phyloP scores from a whole-genome alignment of 2,797 vertebrate species.

The Capromys pilorides region DNA sequence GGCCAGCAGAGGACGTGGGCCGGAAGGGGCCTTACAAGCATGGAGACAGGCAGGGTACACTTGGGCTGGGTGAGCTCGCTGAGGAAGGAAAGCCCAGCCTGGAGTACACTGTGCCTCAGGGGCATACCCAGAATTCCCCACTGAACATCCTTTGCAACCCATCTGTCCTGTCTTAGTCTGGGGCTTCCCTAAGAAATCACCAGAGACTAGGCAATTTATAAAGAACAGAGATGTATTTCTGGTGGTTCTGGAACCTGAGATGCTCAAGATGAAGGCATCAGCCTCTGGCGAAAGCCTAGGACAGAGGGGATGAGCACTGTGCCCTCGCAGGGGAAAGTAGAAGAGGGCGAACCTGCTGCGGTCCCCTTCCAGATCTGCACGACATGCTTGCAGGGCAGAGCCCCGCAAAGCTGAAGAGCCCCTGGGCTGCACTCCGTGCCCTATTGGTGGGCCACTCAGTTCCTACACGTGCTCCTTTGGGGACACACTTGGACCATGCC shows the following conservation, averaged over 20 bases:
- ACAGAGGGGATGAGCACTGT: not conserved
- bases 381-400: too few species aligned
- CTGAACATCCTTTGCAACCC: too few species aligned
- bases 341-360: too few species aligned
- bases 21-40: not conserved
- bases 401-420: not conserved
- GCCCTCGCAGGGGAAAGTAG: not conserved
- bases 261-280: too few species aligned
- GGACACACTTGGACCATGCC: not conserved
- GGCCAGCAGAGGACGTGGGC: not conserved
- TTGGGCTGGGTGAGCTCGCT: not conserved
- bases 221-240: not conserved
- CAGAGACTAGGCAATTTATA: not conserved
- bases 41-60: not conserved
- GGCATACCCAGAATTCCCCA: too few species aligned
- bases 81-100: not conserved
- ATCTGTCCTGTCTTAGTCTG: not conserved
- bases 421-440: not conserved
- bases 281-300: too few species aligned
- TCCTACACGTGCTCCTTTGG: not conserved
- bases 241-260: not conserved
- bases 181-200: not conserved
- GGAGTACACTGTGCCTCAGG: not conserved
- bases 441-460: not conserved
- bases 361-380: not conserved